A percentile compares a stretch with the other conserved stretches of the same genome.
phyloP scores from a whole-genome alignment of 2,797 vertebrate genomes.

The Sebastes flavidus region DNA sequence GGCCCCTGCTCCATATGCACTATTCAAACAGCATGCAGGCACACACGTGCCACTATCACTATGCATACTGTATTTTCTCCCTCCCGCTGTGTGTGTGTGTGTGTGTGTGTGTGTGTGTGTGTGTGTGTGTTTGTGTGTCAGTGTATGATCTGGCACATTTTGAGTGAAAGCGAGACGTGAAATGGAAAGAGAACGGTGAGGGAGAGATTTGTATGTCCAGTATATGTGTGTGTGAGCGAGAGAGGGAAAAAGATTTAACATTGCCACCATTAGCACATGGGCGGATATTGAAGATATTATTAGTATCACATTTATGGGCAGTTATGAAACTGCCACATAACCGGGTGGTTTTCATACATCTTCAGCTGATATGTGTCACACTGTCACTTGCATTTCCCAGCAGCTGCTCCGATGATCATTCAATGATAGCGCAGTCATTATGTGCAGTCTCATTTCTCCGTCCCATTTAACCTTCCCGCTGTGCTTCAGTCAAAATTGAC shows the following conservation, averaged over 20 bases:
- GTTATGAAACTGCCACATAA: constrained; percentile 70
- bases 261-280: constrained; percentile 51
- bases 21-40: constrained; percentile 49
- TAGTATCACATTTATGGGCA: constrained; percentile 72
- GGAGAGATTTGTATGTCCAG: neutral
- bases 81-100: neutral
- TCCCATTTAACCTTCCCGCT: constrained; percentile 56
- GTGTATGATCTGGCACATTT: constrained; percentile 6
- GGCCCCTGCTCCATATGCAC: constrained; percentile 72
- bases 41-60: constrained; percentile 23
- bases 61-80: constrained; percentile 19
- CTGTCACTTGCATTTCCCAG: constrained; percentile 56
- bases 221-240: neutral
- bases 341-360: constrained; percentile 67
- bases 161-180: constrained; percentile 16
- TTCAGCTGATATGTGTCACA: constrained; percentile 56
- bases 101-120: neutral
- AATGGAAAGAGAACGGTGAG: constrained; percentile 12
- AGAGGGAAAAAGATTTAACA: constrained; percentile 22
- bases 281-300: constrained; percentile 72
- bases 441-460: constrained; percentile 37
- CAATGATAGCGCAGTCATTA: constrained; percentile 50
- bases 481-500: constrained; percentile 34
- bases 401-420: constrained; percentile 61
- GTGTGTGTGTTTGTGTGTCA: too few species aligned